phyloP scores from a whole-genome alignment of 2,113 vertebrate species.

The Xenopus tropicalis region UCB_Xtro_10.0 CM004444.2:25874501-25875000 shows the following conservation, averaged over 20 bases:
- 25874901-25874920: too few species aligned
- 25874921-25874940: too few species aligned
- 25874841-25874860: background rate
- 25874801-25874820: slow-evolving; percentile 42
- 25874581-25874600: slow-evolving; percentile 65
- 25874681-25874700: slow-evolving; percentile 68
- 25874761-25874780: slow-evolving; percentile 56
- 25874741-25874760: slow-evolving; percentile 54
- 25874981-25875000: too few species aligned
- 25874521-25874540: slow-evolving; percentile 33
- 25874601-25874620: slow-evolving; percentile 56
- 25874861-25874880: background rate
- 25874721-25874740: slow-evolving; percentile 75
- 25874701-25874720: slow-evolving; percentile 73
- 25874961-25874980: too few species aligned
- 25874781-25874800: slow-evolving; percentile 48
- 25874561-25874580: slow-evolving; percentile 58
- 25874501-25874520: too few species aligned
- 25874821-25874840: slow-evolving; percentile 1
- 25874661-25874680: slow-evolving; percentile 66
- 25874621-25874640: slow-evolving; percentile 70
- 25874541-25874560: slow-evolving; percentile 54
- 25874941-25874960: too few species aligned
- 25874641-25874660: slow-evolving; percentile 74
- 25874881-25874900: background rate